Evolutionary conservation across 2,888 invertebrate genomes (phyloP), one percentile per base, ranked within the genome.

Genomic region (Epirrhoe alternata): DNA sequence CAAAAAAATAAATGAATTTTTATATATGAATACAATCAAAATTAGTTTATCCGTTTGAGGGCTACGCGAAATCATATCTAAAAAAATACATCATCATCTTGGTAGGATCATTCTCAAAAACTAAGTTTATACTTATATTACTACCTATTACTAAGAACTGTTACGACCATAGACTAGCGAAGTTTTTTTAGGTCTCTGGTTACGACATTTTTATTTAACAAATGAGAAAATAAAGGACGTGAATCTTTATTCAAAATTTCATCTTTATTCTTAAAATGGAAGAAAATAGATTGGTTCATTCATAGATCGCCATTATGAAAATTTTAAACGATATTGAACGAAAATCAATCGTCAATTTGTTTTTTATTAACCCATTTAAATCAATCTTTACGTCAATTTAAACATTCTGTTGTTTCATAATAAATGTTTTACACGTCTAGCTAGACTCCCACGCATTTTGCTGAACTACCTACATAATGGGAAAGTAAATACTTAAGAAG

Each of bases 401-500:
- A 53, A 61, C 58, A 59, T 66, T 62, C 62, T 54, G 24, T 42
- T 58, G 17, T 55, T 58, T 61, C 55, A 47, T 38, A 66, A 66
- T 61, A 56, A 62, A 63, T 31, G 55, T 55, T 14, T 62, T 24
- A 62, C 57, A 62, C 38, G 31, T 54, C 54, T 59, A 14, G 10
- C 54, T 59, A 14, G 10, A 62, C 55, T 62, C 62, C 66, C 58
- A 66, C 66, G 59, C 58, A 57, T 12, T 65, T 57, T 57, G 24
- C 54, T 52, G 49, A 56, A 57, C 57, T 52, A 51, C 61, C 65
- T 61, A 57, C 57, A 14, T 57, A 66, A 52, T 56, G 47, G 52
- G 60, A 52, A 60, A 64, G 67, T 63, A 64, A 66, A 64, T 49
- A 56, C 24, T 63, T 67, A 38, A 61, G 17, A 49, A 53, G 17